Evolutionary conservation across 2,113 vertebrate species (phyloP), one percentile per base, ranked within the genome.

Genomic region (Chloropsis hardwickii): DNA sequence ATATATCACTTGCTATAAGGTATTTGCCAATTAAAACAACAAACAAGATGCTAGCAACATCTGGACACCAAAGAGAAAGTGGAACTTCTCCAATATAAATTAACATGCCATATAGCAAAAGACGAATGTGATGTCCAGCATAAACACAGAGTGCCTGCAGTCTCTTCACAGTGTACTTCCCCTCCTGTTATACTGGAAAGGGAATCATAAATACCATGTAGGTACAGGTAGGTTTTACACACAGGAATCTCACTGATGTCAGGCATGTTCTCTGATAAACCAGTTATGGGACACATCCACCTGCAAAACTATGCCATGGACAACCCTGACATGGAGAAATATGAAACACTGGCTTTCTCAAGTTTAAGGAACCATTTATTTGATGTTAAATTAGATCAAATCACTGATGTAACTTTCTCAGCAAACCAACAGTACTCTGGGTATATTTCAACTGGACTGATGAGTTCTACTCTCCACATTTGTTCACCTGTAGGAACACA

Each of bases 11-110:
- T 71, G 31, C 83, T 81, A 29, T 21, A 77, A 88, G 51, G 47
- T 56, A 88, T 54, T 44, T 86, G 65, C 72, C 65, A 86, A 81
- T 45, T 56, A 67, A 94, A 94, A 89, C 81, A 94, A 74, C 47
- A 92, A 94, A 95, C 24, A 73, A 95, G 65, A 71, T 74, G 73
- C 40, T 61, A 84, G 40, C 20, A 81, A 91, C 69, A 96, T 76
- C 91, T 94, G 91, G 62, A 88, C 23, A 94, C n/a, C 72, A 86
- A 92, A 86, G 27, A 73, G 19, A 61, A 21, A 74, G 10, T 67
- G 53, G 72, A 78, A 81, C n/a, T 91, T 74, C 57, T 56, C 65
- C 61, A 91, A 33, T 11, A 65, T 11, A 92, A 87, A 81, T 65
- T 71, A 91, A 87, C 25, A 50, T 23, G 45, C 48, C 48, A 83